A percentile compares a stretch with the other conserved stretches of the same genome.
These are phyloP conservation scores for Dicentrarchus labrax DNA, from an alignment of 2,113 vertebrate genomes.

Conservation along the genomic window DNA sequence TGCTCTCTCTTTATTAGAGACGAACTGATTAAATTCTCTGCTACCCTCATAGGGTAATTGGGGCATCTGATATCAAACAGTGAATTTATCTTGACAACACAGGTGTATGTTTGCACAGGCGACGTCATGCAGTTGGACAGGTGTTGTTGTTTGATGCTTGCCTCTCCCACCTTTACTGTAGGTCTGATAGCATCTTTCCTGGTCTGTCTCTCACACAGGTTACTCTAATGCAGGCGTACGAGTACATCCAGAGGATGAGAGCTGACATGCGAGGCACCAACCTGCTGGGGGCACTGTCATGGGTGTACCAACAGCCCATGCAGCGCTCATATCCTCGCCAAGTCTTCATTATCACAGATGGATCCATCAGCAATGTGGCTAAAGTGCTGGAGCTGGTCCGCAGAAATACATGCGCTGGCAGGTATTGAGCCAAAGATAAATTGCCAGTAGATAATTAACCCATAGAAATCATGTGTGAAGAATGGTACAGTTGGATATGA, in stretches of 20 bases:
- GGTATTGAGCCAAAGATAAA: constrained; percentile 79
- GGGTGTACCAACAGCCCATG: constrained; percentile 90
- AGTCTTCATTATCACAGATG: constrained; percentile 90
- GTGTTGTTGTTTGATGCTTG: constrained; percentile 26
- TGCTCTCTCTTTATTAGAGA: constrained; percentile 67
- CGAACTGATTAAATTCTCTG: constrained; percentile 52
- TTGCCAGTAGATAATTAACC: not conserved
- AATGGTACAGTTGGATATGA: not conserved
- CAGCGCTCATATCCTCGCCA: constrained; percentile 92
- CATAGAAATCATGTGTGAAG: not conserved
- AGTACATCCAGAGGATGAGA: constrained; percentile 86
- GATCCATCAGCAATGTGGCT: constrained; percentile 75
- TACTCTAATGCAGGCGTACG: constrained; percentile 83
- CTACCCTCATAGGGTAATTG: constrained; percentile 35
- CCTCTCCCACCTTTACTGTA: constrained; percentile 15
- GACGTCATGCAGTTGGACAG: constrained; percentile 2
- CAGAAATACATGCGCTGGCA: constrained; percentile 88
- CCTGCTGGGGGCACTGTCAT: constrained; percentile 88
- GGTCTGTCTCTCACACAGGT: constrained; percentile 79
- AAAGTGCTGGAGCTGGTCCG: constrained; percentile 91
- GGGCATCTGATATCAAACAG: constrained; percentile 63
- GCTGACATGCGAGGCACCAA: constrained; percentile 80
- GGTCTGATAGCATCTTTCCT: constrained; percentile 37
- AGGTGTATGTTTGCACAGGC: constrained; percentile 56
- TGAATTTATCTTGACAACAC: constrained; percentile 44